These are phyloP conservation scores for Lanistes nyassanus DNA, from an alignment of 1,140 invertebrate genomes.

Conservation along the genomic window DNA sequence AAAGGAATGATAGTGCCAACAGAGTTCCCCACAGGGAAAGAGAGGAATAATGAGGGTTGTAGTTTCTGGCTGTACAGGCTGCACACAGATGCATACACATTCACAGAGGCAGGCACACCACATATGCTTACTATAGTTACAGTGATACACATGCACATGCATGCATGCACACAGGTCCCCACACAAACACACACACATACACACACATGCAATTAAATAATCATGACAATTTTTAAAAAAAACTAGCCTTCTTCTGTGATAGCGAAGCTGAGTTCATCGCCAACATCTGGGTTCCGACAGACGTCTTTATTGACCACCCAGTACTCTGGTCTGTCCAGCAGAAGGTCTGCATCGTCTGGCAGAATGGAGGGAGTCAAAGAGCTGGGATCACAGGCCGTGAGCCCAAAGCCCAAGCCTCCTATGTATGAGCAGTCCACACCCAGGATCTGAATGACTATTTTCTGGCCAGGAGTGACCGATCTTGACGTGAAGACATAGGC, in stretches of 20 bases:
- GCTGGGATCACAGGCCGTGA: constrained; percentile 92
- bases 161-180: too few relatives aligned
- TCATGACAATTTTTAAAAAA: not conserved
- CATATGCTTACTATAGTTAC: too few relatives aligned
- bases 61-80: too few relatives aligned
- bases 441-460: constrained; percentile 84
- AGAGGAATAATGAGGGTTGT: too few relatives aligned
- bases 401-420: constrained; percentile 88
- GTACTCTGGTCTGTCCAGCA: constrained; percentile 95
- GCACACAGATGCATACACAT: too few relatives aligned
- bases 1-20: too few relatives aligned
- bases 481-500: constrained; percentile 92
- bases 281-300: constrained; percentile 81
- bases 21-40: too few relatives aligned
- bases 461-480: constrained; percentile 86
- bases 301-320: constrained; percentile 97
- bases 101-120: too few relatives aligned
- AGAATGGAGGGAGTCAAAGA: constrained; percentile 78
- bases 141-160: too few relatives aligned
- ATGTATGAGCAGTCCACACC: constrained; percentile 86
- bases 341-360: constrained; percentile 91
- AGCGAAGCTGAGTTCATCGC: constrained; percentile 91
- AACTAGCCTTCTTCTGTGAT: constrained; percentile 77
- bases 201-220: not conserved
- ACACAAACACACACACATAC: too few relatives aligned